These are phyloP conservation scores for Aphyosemion australe DNA, from an alignment of 2,113 vertebrate genomes.

Conservation along the genomic window DNA sequence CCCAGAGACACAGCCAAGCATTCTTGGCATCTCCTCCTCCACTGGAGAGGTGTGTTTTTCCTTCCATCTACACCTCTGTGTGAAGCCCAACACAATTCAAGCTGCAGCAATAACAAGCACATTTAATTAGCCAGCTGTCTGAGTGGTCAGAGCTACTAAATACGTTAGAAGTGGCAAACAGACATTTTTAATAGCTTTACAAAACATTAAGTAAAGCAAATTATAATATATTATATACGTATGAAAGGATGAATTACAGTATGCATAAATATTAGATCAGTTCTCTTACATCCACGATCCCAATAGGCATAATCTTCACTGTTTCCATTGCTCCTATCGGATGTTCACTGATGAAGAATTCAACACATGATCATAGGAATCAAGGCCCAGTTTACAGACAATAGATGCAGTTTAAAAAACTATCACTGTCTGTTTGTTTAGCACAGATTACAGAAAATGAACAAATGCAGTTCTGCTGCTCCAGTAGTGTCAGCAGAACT, in stretches of 20 bases:
- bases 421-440: too few species aligned
- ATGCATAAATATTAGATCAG: too few species aligned
- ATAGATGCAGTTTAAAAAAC: conserved; percentile 7
- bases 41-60: conserved; percentile 61
- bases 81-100: conserved; percentile 61
- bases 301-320: conserved; percentile 57
- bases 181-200: conserved; percentile 10
- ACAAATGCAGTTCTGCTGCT: too few species aligned
- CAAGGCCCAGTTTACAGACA: conserved; percentile 52
- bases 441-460: too few species aligned
- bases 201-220: background rate
- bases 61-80: conserved; percentile 66
- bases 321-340: conserved; percentile 61
- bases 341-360: conserved; percentile 72
- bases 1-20: conserved; percentile 65
- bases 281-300: conserved; percentile 55
- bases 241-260: conserved; percentile 33
- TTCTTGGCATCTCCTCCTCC: conserved; percentile 65
- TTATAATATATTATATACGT: too few species aligned
- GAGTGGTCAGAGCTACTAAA: conserved; percentile 61
- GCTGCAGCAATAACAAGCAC: conserved; percentile 42
- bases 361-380: conserved; percentile 66
- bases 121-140: conserved; percentile 66
- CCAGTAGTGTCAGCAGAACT: conserved; percentile 32
- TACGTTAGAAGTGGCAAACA: conserved; percentile 43